These are phyloP conservation scores for Cariama cristata DNA, from an alignment of 2,113 vertebrate species.

Conservation along the genomic window DNA sequence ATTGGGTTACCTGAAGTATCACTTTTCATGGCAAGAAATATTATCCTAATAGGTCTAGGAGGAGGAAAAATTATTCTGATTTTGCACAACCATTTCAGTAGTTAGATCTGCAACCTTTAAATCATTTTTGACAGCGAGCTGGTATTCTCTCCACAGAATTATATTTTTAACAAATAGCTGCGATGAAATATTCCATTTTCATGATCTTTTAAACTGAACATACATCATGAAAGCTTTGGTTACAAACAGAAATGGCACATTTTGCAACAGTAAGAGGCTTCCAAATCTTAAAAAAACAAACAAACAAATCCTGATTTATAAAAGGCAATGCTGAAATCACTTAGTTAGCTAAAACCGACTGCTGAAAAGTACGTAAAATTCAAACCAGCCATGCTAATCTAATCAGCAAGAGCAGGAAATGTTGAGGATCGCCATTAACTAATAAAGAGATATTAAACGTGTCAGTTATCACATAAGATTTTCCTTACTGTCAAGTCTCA, in stretches of 20 bases:
- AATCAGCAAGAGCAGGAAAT: neutral
- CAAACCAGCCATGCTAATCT: neutral
- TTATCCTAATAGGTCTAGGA: neutral
- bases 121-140: neutral
- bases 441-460: neutral
- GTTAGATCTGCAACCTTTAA: neutral
- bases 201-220: neutral
- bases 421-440: neutral
- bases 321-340: neutral
- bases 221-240: neutral
- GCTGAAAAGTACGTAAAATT: neutral
- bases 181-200: neutral
- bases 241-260: neutral
- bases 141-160: neutral
- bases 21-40: constrained; percentile 16
- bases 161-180: neutral
- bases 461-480: neutral
- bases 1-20: constrained; percentile 3
- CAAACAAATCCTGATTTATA: neutral
- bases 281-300: neutral
- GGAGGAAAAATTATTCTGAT: neutral
- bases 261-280: neutral
- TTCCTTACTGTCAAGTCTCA: neutral
- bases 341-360: neutral
- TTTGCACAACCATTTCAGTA: neutral